phyloP scores from a whole-genome alignment of 2,113 vertebrate genomes.

The Amphiprion percula region DNA sequence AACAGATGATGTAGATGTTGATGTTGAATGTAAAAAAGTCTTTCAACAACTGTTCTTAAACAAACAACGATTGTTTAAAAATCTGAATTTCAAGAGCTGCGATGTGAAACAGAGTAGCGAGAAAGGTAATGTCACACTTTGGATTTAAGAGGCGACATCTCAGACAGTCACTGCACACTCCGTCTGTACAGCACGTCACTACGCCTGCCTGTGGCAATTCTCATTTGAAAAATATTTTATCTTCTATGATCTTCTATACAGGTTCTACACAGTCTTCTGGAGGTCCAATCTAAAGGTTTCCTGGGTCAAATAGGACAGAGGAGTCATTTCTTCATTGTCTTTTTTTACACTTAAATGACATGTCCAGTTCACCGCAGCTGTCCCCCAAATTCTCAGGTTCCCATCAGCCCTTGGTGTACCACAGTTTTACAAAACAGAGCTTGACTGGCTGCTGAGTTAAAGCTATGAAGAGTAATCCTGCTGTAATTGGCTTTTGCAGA shows the following conservation, averaged over 20 bases:
- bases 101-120: slow-evolving; percentile 50
- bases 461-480: slow-evolving; percentile 77
- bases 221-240: slow-evolving; percentile 43
- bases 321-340: slow-evolving; percentile 22
- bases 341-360: slow-evolving; percentile 46
- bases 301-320: not conserved
- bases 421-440: slow-evolving; percentile 56
- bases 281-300: slow-evolving; percentile 29
- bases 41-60: slow-evolving; percentile 32
- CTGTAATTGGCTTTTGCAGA: slow-evolving; percentile 69
- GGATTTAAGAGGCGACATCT: slow-evolving; percentile 66
- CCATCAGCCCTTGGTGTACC: slow-evolving; percentile 69
- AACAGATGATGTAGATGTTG: slow-evolving; percentile 55
- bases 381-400: slow-evolving; percentile 29
- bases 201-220: slow-evolving; percentile 43
- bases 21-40: slow-evolving; percentile 40
- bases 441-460: slow-evolving; percentile 73
- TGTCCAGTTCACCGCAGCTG: slow-evolving; percentile 53
- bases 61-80: slow-evolving; percentile 36
- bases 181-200: slow-evolving; percentile 28
- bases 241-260: slow-evolving; percentile 43
- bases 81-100: slow-evolving; percentile 61
- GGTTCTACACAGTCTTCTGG: slow-evolving; percentile 54
- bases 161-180: slow-evolving; percentile 53
- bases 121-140: slow-evolving; percentile 67